Conservation (phyloP, 2,113 vertebrate species). For the Xyliphius kryptos region DNA sequence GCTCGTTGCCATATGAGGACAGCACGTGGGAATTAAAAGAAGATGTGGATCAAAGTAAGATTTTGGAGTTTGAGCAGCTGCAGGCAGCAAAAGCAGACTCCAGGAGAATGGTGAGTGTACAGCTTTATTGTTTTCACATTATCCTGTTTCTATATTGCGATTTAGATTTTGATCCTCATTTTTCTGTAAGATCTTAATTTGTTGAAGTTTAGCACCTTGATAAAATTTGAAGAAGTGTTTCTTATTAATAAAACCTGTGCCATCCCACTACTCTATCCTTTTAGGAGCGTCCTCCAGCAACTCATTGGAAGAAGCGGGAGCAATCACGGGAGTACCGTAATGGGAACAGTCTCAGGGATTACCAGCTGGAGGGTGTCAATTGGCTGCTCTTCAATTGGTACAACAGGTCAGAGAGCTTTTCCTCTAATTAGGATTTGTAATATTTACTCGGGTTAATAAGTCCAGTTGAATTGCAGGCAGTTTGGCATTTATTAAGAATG, state of each 20-base stretch:
- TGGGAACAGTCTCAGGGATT: slow-evolving; percentile 96
- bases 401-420: slow-evolving; percentile 77
- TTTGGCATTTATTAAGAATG: too few species aligned
- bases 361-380: slow-evolving; percentile 97
- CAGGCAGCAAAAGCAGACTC: slow-evolving; percentile 84
- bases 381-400: slow-evolving; percentile 99
- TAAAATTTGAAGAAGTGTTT: background rate
- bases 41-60: slow-evolving; percentile 94
- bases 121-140: background rate
- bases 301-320: slow-evolving; percentile 93
- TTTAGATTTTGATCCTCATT: too few species aligned
- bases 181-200: too few species aligned
- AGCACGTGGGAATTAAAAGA: slow-evolving; percentile 98
- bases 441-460: too few species aligned
- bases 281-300: slow-evolving; percentile 91
- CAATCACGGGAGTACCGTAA: slow-evolving; percentile 94
- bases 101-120: slow-evolving; percentile 76
- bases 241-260: background rate
- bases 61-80: slow-evolving; percentile 96
- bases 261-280: background rate
- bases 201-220: too few species aligned
- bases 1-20: slow-evolving; percentile 95
- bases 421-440: too few species aligned
- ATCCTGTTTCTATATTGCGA: background rate
- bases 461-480: too few species aligned